These are phyloP conservation scores for Lutraria rhynchaena DNA, from an alignment of 1,140 invertebrate species.

Conservation along the genomic window DNA sequence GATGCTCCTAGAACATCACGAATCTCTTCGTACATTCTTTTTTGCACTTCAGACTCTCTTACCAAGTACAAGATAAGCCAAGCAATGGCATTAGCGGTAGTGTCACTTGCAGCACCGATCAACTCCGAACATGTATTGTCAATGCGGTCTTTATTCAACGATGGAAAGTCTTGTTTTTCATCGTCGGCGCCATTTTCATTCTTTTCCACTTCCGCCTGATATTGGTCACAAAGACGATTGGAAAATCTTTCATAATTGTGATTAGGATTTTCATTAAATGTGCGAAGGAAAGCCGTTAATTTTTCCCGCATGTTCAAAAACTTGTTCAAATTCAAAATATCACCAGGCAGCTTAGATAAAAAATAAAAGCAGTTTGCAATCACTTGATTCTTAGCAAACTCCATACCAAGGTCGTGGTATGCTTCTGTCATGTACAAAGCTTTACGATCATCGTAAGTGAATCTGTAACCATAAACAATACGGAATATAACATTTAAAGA, in stretches of 20 bases:
- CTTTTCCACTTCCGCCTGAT: background rate
- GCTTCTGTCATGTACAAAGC: background rate
- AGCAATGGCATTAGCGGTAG: slow-evolving; percentile 90
- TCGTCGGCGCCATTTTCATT: background rate
- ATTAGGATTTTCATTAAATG: background rate
- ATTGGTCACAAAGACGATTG: background rate
- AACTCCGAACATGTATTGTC: slow-evolving; percentile 85
- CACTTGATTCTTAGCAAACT: slow-evolving; percentile 24
- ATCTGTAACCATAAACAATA: background rate
- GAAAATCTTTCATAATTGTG: background rate
- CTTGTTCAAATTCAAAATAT: background rate
- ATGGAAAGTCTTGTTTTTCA: background rate
- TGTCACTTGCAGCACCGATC: slow-evolving; percentile 94
- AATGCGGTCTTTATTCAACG: background rate
- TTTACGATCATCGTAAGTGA: background rate
- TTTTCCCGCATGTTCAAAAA: background rate
- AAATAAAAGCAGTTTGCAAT: slow-evolving; percentile 31
- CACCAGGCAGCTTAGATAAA: slow-evolving; percentile 3
- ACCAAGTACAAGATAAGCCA: slow-evolving; percentile 95
- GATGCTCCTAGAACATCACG: slow-evolving; percentile 82
- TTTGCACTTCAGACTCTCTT: slow-evolving; percentile 87
- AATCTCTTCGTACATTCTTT: slow-evolving; percentile 92
- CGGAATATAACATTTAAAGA: slow-evolving; percentile 17
- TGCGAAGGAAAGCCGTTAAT: background rate
- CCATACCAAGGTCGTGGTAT: slow-evolving; percentile 7